phyloP scores from a whole-genome alignment of 2,888 invertebrate genomes.

The Drosophila meridiana region DNA sequence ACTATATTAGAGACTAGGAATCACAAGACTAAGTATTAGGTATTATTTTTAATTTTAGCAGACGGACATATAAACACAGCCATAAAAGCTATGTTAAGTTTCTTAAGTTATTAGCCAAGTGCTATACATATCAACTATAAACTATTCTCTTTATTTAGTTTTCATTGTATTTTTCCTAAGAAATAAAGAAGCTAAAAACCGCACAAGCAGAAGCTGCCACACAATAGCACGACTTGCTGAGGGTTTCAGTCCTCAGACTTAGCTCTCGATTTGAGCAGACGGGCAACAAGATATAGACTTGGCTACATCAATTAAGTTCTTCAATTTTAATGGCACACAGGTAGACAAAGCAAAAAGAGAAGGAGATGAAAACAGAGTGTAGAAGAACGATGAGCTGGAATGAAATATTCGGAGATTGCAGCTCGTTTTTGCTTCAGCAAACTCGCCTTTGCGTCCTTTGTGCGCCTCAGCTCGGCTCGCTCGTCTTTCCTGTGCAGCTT shows the following conservation, averaged over 20 bases:
- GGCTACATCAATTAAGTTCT: neutral
- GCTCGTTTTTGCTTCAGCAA: conserved; percentile 50
- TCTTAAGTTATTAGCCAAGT: too few species aligned
- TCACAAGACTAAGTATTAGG: too few species aligned
- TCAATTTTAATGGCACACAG: neutral
- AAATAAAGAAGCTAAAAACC: too few species aligned
- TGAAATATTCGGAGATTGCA: conserved; percentile 40
- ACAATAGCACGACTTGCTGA: neutral
- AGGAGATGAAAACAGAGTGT: neutral
- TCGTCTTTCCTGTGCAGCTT: conserved; percentile 11
- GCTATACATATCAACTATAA: too few species aligned
- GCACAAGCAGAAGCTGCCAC: too few species aligned
- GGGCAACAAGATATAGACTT: neutral
- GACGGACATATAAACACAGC: too few species aligned
- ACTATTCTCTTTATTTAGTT: too few species aligned
- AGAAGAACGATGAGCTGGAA: conserved; percentile 37
- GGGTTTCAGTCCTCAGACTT: neutral
- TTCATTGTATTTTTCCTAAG: too few species aligned
- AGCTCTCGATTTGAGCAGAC: neutral
- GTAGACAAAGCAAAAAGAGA: neutral
- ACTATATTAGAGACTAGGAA: too few species aligned
- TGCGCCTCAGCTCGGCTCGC: neutral
- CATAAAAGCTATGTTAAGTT: too few species aligned
- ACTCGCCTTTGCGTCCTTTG: conserved; percentile 35
- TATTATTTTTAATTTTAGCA: too few species aligned